Percentiles rank a stretch among this genome's conserved stretches.
Evolutionary conservation across 1,140 invertebrate species (phyloP).

Genomic region (Plectus sambesii): DNA sequence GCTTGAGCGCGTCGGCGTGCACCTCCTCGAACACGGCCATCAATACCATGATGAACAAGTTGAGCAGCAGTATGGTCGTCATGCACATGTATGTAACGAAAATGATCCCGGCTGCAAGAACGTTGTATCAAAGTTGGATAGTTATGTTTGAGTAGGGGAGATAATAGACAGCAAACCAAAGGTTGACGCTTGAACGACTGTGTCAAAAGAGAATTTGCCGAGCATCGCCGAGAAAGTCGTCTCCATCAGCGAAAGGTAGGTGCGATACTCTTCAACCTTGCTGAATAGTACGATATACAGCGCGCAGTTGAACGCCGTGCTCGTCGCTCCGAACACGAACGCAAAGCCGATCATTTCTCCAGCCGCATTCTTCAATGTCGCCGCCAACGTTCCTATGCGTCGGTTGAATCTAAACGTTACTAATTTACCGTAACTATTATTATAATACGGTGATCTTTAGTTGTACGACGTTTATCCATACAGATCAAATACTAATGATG

Average conservation of each 20-base stretch:
- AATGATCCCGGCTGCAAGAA: slow-evolving; percentile 49
- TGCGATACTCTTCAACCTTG: slow-evolving; percentile 49
- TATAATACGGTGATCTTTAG: no score
- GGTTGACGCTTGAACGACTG: slow-evolving; percentile 47
- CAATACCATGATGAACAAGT: slow-evolving; percentile 55
- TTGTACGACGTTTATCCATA: no score
- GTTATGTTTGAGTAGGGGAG: no score
- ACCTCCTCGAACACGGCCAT: slow-evolving; percentile 50
- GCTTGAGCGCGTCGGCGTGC: slow-evolving; percentile 19
- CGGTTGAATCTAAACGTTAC: slow-evolving; percentile 48
- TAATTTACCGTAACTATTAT: no score
- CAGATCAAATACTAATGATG: no score
- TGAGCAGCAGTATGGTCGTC: slow-evolving; percentile 52
- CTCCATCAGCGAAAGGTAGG: slow-evolving; percentile 50
- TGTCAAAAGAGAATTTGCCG: slow-evolving; percentile 52
- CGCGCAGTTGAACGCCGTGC: slow-evolving; percentile 47
- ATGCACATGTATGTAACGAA: slow-evolving; percentile 52
- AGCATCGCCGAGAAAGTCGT: slow-evolving; percentile 53
- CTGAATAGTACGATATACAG: slow-evolving; percentile 52
- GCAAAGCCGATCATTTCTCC: slow-evolving; percentile 46
- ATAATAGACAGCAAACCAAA: slow-evolving; percentile 9
- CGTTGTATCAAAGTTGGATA: neutral
- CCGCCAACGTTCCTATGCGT: slow-evolving; percentile 48
- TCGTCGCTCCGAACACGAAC: slow-evolving; percentile 46
- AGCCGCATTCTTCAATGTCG: slow-evolving; percentile 43